Conservation (phyloP, 2,888 invertebrate species). For the Papilio protenor region DNA sequence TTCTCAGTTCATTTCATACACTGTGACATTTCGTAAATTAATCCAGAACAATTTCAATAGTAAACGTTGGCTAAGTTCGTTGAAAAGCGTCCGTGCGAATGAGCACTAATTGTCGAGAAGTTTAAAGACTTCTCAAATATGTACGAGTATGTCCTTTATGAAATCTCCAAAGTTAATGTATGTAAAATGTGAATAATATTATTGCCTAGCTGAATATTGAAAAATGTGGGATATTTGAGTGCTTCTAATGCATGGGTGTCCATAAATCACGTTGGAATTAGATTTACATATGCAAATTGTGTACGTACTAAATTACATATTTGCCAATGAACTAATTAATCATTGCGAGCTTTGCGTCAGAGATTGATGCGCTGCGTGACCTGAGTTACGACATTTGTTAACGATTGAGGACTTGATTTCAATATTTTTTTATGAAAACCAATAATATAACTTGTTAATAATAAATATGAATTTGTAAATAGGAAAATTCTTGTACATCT, state of each 20-base stretch:
- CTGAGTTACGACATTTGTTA: background rate
- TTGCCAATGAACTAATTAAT: conserved; percentile 20
- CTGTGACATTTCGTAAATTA: background rate
- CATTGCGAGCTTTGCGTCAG: background rate
- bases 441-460: background rate
- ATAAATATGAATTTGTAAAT: background rate
- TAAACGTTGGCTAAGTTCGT: background rate
- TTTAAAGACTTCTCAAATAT: too few relatives aligned
- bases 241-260: background rate
- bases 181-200: too few relatives aligned
- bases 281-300: conserved; percentile 8
- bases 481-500: background rate
- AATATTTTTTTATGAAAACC: background rate
- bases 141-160: too few relatives aligned
- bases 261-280: background rate
- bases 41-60: background rate
- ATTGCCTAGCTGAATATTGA: background rate
- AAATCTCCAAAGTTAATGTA: too few relatives aligned
- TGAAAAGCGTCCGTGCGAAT: too few relatives aligned
- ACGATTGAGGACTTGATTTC: background rate
- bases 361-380: conserved; percentile 19
- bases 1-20: background rate
- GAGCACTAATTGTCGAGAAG: too few relatives aligned
- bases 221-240: background rate
- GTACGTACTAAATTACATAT: conserved; percentile 17